Evolutionary conservation across 2,888 invertebrate genomes (phyloP).

Genomic region (Drymonia ruficornis): DNA sequence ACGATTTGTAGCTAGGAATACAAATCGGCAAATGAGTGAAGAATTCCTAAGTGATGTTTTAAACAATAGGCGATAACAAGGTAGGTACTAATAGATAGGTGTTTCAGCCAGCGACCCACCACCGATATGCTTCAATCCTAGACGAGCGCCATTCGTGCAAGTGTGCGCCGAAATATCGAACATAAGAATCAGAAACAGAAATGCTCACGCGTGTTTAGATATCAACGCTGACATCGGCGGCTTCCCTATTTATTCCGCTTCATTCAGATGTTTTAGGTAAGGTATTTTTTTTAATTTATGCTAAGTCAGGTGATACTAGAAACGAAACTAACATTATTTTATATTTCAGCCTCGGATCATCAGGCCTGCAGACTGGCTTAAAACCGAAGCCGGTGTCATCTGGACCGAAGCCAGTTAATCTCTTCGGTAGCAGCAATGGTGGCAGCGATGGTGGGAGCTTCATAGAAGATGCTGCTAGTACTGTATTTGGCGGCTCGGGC

Average conservation of each 20-base stretch:
- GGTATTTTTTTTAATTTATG: conserved; percentile 11
- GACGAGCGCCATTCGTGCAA: conserved; percentile 87
- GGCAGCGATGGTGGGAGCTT: conserved; percentile 56
- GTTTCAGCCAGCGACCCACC: conserved; percentile 89
- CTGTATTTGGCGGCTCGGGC: conserved; percentile 47
- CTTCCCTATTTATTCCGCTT: conserved; percentile 84
- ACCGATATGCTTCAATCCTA: conserved; percentile 89
- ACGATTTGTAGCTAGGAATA: conserved; percentile 30
- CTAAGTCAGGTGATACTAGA: background rate
- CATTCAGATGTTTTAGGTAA: conserved; percentile 81
- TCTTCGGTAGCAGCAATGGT: conserved; percentile 70
- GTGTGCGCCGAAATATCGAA: conserved; percentile 92
- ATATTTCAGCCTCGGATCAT: conserved; percentile 64
- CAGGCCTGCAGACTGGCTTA: conserved; percentile 74
- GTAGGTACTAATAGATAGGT: conserved; percentile 19
- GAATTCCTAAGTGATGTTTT: conserved; percentile 16
- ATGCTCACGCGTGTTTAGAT: conserved; percentile 91
- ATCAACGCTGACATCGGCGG: conserved; percentile 88
- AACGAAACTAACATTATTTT: background rate
- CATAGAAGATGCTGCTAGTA: conserved; percentile 56
- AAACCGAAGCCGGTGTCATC: conserved; percentile 74
- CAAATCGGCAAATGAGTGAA: conserved; percentile 18
- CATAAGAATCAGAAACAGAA: conserved; percentile 90
- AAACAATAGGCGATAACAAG: conserved; percentile 20
- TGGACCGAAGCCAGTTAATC: conserved; percentile 69